A percentile compares a stretch with the other conserved stretches of the same genome.
Conservation (phyloP, 2,888 invertebrate species). For the Aporophyla nigra region DNA sequence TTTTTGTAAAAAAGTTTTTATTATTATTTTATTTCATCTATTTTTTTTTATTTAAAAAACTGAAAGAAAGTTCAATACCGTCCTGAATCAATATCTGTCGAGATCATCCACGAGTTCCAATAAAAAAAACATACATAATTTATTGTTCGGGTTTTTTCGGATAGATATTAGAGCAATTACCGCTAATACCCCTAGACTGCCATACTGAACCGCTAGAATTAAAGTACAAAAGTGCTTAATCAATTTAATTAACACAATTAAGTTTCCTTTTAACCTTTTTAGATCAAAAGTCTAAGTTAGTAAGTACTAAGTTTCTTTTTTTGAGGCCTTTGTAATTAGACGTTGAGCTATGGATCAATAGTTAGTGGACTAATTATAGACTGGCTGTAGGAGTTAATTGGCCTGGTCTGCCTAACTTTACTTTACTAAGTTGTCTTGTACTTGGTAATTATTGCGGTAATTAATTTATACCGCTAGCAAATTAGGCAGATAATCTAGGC, state of each 20-base stretch:
- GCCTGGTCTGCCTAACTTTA: slow-evolving; percentile 13
- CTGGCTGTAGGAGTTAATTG: slow-evolving; percentile 25
- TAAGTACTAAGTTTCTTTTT: slow-evolving; percentile 26
- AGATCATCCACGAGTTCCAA: neutral
- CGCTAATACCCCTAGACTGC: neutral
- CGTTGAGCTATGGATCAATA: slow-evolving; percentile 31
- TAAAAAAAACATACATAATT: neutral
- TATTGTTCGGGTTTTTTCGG: neutral
- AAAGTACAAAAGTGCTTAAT: slow-evolving; percentile 1
- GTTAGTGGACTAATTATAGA: slow-evolving; percentile 23
- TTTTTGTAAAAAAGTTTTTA: too few relatives aligned
- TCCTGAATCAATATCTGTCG: neutral
- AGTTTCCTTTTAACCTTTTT: slow-evolving; percentile 28
- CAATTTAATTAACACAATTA: slow-evolving; percentile 17
- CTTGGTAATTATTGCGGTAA: slow-evolving; percentile 31
- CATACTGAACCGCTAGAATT: neutral
- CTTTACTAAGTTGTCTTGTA: slow-evolving; percentile 23
- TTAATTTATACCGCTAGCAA: slow-evolving; percentile 28
- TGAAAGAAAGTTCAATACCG: neutral
- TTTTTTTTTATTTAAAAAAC: neutral
- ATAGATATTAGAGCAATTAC: neutral
- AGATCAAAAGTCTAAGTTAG: slow-evolving; percentile 26
- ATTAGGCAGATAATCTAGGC: slow-evolving; percentile 31
- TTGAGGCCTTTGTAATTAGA: slow-evolving; percentile 22
- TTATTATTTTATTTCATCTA: neutral